These are phyloP conservation scores for Lordiphosa mommai DNA, from an alignment of 1,140 invertebrate genomes.

Conservation along the genomic window DNA sequence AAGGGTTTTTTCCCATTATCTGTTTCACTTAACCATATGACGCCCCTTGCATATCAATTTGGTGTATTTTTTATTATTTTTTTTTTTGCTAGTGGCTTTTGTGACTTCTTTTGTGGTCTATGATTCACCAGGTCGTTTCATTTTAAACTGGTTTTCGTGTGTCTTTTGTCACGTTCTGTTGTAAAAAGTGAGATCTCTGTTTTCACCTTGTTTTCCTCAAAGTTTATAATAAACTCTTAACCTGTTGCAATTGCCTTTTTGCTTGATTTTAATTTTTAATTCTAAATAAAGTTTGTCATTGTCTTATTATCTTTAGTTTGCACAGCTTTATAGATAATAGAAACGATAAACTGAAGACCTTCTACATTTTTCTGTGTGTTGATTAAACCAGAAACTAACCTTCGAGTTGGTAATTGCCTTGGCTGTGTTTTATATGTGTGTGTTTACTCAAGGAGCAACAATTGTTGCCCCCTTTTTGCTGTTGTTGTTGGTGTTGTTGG, in stretches of 20 bases:
- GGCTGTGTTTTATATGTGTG: slow-evolving; percentile 17
- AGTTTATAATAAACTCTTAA: slow-evolving; percentile 10
- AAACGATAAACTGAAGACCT: not conserved
- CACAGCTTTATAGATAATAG: slow-evolving; percentile 1
- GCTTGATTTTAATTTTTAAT: too few relatives aligned
- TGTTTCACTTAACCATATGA: slow-evolving; percentile 17
- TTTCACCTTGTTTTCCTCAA: slow-evolving; percentile 25
- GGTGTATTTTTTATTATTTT: slow-evolving; percentile 19
- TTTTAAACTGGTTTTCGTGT: slow-evolving; percentile 63
- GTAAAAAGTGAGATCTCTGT: slow-evolving; percentile 62
- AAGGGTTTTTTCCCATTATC: slow-evolving; percentile 4
- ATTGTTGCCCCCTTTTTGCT: slow-evolving; percentile 14
- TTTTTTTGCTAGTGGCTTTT: slow-evolving; percentile 28
- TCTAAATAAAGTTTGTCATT: not conserved
- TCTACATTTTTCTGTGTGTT: not conserved
- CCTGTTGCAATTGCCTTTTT: slow-evolving; percentile 45
- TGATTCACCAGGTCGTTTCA: slow-evolving; percentile 54
- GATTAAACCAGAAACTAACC: not conserved
- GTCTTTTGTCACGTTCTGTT: slow-evolving; percentile 70
- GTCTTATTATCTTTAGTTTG: slow-evolving; percentile 15
- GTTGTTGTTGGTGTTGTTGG: too few relatives aligned
- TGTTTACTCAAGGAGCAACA: slow-evolving; percentile 4
- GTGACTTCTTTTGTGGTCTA: slow-evolving; percentile 23
- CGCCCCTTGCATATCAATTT: slow-evolving; percentile 64
- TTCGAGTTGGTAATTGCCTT: slow-evolving; percentile 2